A percentile compares a stretch with the other conserved stretches of the same genome.
phyloP scores from a whole-genome alignment of 30 jellyfish, hydroid and myxozoan species.

The Phacellophora camtschatica region DNA sequence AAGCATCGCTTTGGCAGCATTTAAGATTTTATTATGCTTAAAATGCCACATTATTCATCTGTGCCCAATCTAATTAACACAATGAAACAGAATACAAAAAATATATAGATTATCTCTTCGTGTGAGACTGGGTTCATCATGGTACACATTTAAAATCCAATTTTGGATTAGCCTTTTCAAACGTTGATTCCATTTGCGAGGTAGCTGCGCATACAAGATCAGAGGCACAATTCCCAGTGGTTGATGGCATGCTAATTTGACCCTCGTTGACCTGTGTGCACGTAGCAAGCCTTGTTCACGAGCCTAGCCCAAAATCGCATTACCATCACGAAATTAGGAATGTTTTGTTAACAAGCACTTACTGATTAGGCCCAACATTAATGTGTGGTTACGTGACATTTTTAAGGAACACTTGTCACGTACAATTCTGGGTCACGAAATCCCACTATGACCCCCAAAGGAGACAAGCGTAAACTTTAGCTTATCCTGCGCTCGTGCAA shows the following conservation, averaged over 20 bases:
- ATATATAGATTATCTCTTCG: not conserved
- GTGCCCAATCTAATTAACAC: not conserved
- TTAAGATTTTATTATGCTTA: no score
- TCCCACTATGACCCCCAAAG: not conserved
- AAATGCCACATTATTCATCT: not conserved
- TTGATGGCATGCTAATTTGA: not conserved
- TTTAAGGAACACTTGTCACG: constrained; percentile 4
- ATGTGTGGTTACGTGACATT: constrained; percentile 29
- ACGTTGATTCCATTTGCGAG: not conserved
- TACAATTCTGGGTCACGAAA: constrained; percentile 25
- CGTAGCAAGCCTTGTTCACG: constrained; percentile 23
- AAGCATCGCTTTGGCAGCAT: no score
- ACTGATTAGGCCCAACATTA: constrained; percentile 45
- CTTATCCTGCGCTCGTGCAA: not conserved
- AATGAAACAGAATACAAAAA: not conserved
- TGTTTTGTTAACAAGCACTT: constrained; percentile 22
- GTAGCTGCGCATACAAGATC: constrained; percentile 7
- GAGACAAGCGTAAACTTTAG: not conserved
- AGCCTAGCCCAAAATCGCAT: constrained; percentile 27
- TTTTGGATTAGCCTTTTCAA: not conserved
- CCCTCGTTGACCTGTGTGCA: constrained; percentile 38
- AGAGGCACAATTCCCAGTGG: not conserved
- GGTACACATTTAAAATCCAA: not conserved
- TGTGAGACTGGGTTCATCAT: not conserved
- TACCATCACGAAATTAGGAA: constrained; percentile 21